These are phyloP conservation scores for Sebastiscus albofasciatus DNA, from an alignment of 2,797 vertebrate genomes.

Conservation along the genomic window DNA sequence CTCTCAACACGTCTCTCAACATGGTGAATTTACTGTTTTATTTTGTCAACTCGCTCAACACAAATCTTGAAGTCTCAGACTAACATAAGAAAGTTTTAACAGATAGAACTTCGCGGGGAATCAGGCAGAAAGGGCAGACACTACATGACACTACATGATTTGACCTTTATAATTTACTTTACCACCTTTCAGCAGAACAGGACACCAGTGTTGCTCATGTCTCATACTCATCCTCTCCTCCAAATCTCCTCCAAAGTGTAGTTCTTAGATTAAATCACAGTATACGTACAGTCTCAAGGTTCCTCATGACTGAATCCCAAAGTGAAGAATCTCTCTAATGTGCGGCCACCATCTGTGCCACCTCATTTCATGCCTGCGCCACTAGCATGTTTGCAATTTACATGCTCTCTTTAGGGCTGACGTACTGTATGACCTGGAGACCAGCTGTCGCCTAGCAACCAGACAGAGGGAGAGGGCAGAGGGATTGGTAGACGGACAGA, in stretches of 20 bases:
- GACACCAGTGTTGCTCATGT: neutral
- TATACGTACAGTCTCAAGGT: slow-evolving; percentile 1
- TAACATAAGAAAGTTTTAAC: neutral
- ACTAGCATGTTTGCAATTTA: slow-evolving; percentile 9
- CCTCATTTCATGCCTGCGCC: slow-evolving; percentile 9
- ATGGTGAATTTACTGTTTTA: neutral
- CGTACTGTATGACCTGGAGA: slow-evolving; percentile 18
- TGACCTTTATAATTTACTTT: slow-evolving; percentile 16
- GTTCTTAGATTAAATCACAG: neutral
- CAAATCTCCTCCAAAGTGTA: neutral
- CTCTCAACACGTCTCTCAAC: neutral
- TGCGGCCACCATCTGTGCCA: slow-evolving; percentile 19
- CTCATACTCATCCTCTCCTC: neutral
- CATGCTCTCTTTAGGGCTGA: slow-evolving; percentile 19
- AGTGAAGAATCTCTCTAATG: slow-evolving; percentile 1
- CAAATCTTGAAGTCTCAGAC: neutral
- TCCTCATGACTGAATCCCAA: neutral
- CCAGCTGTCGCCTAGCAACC: slow-evolving; percentile 48
- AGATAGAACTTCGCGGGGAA: neutral
- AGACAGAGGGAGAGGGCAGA: slow-evolving; percentile 27
- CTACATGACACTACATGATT: neutral
- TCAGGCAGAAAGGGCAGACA: neutral
- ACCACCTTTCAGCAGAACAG: neutral
- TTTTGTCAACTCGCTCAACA: neutral
- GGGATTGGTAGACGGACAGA: slow-evolving; percentile 13